Evolutionary conservation across 2,113 vertebrate genomes (phyloP).

Genomic region (Actenoides hombroni): DNA sequence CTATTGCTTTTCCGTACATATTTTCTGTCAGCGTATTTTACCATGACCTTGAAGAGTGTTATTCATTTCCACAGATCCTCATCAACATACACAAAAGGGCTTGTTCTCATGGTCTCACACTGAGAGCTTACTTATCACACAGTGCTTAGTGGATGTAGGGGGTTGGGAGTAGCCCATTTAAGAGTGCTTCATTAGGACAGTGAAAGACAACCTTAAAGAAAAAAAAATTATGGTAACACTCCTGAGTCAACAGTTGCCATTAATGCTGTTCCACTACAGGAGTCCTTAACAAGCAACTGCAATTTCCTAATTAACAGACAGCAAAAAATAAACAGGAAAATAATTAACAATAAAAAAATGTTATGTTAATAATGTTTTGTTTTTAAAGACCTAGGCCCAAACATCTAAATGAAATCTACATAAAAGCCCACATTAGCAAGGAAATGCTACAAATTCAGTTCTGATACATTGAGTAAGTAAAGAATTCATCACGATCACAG

Average conservation of each 20-base stretch:
- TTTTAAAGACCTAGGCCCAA: neutral
- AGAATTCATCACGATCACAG: rapidly evolving
- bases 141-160: neutral
- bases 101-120: constrained; percentile 44
- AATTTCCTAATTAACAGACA: neutral
- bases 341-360: constrained; percentile 32
- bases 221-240: constrained; percentile 34
- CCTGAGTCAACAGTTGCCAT: constrained; percentile 50
- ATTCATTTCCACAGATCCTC: constrained; percentile 19
- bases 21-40: constrained; percentile 5
- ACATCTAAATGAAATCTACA: neutral
- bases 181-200: constrained; percentile 39
- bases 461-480: neutral
- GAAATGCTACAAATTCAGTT: neutral
- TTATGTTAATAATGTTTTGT: neutral
- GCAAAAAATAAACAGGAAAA: constrained; percentile 4
- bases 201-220: constrained; percentile 51
- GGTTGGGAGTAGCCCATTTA: constrained; percentile 11
- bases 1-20: neutral
- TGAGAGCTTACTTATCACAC: constrained; percentile 52
- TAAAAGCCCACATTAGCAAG: neutral
- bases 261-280: constrained; percentile 2
- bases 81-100: constrained; percentile 10
- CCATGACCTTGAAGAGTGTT: neutral
- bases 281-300: neutral